Conservation (phyloP, 2,888 invertebrate species). For the Agonopterix subpropinquella region DNA sequence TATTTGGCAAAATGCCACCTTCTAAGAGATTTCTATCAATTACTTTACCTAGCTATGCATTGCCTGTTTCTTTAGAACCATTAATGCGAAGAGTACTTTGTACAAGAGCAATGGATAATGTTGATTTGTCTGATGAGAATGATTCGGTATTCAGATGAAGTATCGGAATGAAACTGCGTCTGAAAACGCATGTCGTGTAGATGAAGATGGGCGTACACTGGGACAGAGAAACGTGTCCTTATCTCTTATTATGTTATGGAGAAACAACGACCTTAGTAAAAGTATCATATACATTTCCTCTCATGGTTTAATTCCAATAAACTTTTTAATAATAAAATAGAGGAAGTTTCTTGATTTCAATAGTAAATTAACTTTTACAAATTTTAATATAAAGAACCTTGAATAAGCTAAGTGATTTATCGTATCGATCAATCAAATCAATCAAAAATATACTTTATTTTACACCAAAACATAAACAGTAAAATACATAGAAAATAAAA, state of each 20-base stretch:
- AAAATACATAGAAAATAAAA: too few species aligned
- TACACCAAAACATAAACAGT: too few species aligned
- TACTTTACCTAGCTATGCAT: neutral
- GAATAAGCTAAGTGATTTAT: too few species aligned
- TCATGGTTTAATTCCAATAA: neutral
- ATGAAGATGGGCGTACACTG: neutral
- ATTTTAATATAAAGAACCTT: too few species aligned
- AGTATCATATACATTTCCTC: neutral
- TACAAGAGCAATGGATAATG: neutral
- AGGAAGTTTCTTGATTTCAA: neutral
- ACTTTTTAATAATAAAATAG: neutral
- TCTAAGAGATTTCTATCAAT: neutral
- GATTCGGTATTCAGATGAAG: neutral
- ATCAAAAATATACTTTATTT: too few species aligned
- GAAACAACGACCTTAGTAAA: neutral
- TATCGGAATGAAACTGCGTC: neutral
- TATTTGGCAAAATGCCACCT: slow-evolving; percentile 2
- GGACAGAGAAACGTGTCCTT: neutral
- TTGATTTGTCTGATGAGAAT: neutral
- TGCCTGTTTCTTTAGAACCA: neutral
- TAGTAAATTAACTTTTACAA: neutral
- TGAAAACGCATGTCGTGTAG: neutral
- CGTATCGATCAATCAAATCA: too few species aligned
- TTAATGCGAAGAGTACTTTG: neutral
- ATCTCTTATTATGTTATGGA: neutral